Base-by-base conservation (phyloP, 1,140 invertebrate species). In the Drosophila baimaii region DNA sequence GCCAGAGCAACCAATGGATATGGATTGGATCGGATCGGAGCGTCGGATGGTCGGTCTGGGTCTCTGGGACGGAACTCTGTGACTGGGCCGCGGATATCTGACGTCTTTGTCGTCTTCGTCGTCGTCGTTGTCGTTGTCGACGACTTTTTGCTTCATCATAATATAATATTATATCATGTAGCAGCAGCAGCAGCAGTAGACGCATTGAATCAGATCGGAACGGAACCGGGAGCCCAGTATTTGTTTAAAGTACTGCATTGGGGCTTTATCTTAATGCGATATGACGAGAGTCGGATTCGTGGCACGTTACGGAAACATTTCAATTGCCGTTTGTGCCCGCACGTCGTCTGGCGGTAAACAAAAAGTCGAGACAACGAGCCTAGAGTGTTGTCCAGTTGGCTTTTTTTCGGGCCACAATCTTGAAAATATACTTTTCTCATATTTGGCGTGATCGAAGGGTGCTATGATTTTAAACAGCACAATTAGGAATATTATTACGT, bases 161-260 rank as follows among this genome's bases (percentile, higher is more conserved):
- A 46, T 31, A 64, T 51, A 65, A 35, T 39, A 65, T 66, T 64
- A 62, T 66, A 64, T 64, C 31, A 64, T 64, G 31, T 63, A 33
- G 41, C 57, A 19, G 31, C 13, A 33, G 41, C 57, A 19, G 31
- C 13, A 19, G 25, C 25, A 43, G 29, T 39, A 54, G 51, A 33
- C 49, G 17, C 49, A 33, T 33, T 13, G 41, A 31, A 21, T 54
- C 31, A 23, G 19, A 6, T 35, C 31, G 27, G 12, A 27, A 31
- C 33, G 35, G 27, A 52, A 56, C 44, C 23, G 47, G 31, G 33
- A 37, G 46, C 19, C 37, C 59, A 64, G 57, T 63, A 70, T 77
- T 77, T 69, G 73, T 69, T 63, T 44, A 70, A 77, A 77, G 75
- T 77, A 77, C 75, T 77, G 75, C 75, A 77, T 77, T 70, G 62